A percentile compares a stretch with the other conserved stretches of the same genome.
These are phyloP conservation scores for Xiphydria camelus DNA, from an alignment of 2,888 invertebrate species.

Conservation along the genomic window DNA sequence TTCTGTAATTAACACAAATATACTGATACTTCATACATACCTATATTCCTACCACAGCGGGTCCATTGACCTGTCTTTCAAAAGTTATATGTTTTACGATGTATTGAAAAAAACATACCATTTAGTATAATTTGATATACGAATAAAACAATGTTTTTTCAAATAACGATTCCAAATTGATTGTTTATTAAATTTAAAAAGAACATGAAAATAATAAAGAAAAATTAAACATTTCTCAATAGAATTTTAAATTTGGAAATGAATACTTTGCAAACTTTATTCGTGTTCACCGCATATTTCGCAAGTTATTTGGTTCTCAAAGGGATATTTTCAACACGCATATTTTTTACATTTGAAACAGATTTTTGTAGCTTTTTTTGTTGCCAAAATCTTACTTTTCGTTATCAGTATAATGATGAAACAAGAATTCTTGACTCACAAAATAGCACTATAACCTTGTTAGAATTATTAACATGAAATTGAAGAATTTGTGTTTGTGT, in stretches of 20 bases:
- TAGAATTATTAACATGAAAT: too few species aligned
- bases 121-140: constrained; percentile 9
- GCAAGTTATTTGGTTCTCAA: background rate
- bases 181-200: background rate
- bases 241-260: too few species aligned
- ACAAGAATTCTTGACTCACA: too few species aligned
- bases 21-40: constrained; percentile 15
- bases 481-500: too few species aligned
- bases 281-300: background rate
- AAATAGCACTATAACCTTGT: too few species aligned
- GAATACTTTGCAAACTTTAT: too few species aligned
- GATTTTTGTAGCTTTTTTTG: background rate
- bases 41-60: constrained; percentile 15
- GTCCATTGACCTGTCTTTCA: constrained; percentile 16
- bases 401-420: too few species aligned
- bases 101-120: constrained; percentile 5
- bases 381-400: background rate
- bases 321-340: background rate
- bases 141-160: constrained; percentile 15
- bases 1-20: constrained; percentile 7
- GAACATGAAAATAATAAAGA: background rate
- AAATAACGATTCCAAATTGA: background rate
- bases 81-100: constrained; percentile 8
- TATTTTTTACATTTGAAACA: background rate
- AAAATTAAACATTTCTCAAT: too few species aligned